phyloP scores from a whole-genome alignment of 1,140 invertebrate species.

The Anastatus disparis region DNA sequence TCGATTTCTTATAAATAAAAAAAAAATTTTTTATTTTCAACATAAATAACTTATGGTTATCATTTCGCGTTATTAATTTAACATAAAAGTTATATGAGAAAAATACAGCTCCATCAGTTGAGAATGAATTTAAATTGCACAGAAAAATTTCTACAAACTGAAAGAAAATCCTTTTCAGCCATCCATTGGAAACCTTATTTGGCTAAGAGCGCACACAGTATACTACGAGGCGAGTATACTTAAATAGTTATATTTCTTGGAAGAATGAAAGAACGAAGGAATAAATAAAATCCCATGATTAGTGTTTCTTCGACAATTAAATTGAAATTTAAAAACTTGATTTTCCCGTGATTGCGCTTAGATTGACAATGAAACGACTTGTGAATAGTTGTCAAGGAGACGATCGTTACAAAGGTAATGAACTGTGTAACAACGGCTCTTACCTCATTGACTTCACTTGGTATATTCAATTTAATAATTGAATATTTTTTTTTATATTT shows the following conservation, averaged over 20 bases:
- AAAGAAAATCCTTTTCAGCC: not conserved
- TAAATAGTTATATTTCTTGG: not conserved
- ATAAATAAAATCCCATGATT: conserved; percentile 10
- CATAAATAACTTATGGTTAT: too few species aligned
- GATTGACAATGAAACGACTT: conserved; percentile 44
- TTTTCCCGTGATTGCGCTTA: conserved; percentile 20
- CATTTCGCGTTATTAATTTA: too few species aligned
- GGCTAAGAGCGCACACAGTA: not conserved
- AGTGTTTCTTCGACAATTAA: conserved; percentile 7
- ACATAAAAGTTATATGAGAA: too few species aligned
- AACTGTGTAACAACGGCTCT: not conserved
- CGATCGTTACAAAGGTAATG: not conserved
- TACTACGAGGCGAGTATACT: not conserved
- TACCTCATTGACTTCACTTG: not conserved
- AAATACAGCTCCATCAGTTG: too few species aligned
- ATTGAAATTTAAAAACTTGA: not conserved
- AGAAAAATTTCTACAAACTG: too few species aligned
- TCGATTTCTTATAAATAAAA: too few species aligned
- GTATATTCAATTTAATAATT: too few species aligned
- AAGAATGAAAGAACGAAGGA: not conserved
- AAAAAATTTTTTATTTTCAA: too few species aligned
- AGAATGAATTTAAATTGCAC: too few species aligned
- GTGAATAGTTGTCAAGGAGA: not conserved
- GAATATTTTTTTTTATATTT: too few species aligned
- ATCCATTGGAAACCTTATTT: not conserved